Percentiles rank a stretch among this genome's conserved stretches.
Conservation (phyloP, 2,113 vertebrate species). For the Emydura subglobosa region DNA sequence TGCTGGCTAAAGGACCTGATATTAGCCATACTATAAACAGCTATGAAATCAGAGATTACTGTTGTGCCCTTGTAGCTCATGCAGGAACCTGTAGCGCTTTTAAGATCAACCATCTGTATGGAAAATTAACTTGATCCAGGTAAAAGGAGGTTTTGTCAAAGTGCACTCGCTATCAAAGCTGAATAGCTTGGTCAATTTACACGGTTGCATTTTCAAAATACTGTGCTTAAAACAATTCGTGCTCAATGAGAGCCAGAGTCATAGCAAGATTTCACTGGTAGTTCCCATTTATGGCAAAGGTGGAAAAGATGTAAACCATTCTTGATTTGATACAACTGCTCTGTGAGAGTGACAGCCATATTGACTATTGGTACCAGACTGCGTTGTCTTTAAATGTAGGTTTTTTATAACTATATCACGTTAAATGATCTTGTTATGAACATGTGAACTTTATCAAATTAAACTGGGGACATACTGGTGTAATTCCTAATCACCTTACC, state of each 20-base stretch:
- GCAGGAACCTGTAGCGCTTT: constrained; percentile 20
- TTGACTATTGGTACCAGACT: not conserved
- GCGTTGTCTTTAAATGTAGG: not conserved
- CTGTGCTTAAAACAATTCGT: not conserved
- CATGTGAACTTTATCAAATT: accelerated
- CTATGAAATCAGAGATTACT: constrained; percentile 42
- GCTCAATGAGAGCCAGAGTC: not conserved
- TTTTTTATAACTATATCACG: not conserved
- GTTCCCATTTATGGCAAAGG: not conserved
- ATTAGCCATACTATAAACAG: constrained; percentile 18
- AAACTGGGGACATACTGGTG: accelerated
- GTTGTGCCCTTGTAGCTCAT: constrained; percentile 28
- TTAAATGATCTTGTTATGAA: accelerated
- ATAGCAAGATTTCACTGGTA: not conserved
- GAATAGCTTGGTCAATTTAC: not conserved
- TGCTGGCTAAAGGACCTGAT: constrained; percentile 46
- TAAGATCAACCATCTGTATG: not conserved
- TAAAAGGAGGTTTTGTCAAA: not conserved
- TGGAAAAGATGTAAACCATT: not conserved
- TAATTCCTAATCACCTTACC: not conserved
- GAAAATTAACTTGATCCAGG: not conserved
- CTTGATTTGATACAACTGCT: not conserved
- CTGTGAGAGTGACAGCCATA: not conserved
- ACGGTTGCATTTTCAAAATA: not conserved
- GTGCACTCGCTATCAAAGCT: not conserved